Evolutionary conservation across 2,888 invertebrate genomes (phyloP), one percentile per base, ranked within the genome.

Genomic region (Lamproptera curius): DNA sequence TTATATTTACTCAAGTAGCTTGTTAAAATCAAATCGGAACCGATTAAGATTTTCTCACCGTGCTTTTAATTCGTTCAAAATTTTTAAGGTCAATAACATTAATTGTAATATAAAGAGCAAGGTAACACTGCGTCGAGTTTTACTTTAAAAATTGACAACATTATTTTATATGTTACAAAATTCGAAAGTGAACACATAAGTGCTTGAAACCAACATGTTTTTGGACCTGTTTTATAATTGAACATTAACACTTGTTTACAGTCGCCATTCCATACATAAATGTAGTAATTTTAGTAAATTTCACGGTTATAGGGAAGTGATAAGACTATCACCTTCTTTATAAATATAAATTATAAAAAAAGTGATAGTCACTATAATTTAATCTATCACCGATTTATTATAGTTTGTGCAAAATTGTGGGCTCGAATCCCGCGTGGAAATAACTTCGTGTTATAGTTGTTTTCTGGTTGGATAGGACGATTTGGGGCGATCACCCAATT

Each of bases 51-150:
- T 5, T 20, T 20, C 20, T 20, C 20, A 6, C 20, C 20, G 3
- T 20, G 6, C 20, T 20, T 3, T 20, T 37, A 11, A 37, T 38
- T 6, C 20, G 20, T 20, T 6, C 20, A 20, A 10, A 5, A 37
- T 36, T 38, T 62, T 60, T 57, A 57, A 63, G 65, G 63, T 54
- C 59, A 62, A 53, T 56, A 49, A 33, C 50, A 54, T 46, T 46
- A 51, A 54, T 46, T 51, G 42, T 40, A 51, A 52, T 53, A 55
- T 57, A 60, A 63, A 65, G 58, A 43, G 50, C 61, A 59, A 62
- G 61, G 61, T 53, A 34, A 48, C 42, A 26, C 41, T 16, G 42
- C 6, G 20, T 6, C 20, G 6, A 20, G 20, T 6, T n/a, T n/a
- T n/a, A n/a, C n/a, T n/a, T n/a, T n/a, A n/a, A n/a, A n/a, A n/a